These are phyloP conservation scores for Acropternis orthonyx DNA, from an alignment of 2,797 vertebrate genomes.

Conservation along the genomic window DNA sequence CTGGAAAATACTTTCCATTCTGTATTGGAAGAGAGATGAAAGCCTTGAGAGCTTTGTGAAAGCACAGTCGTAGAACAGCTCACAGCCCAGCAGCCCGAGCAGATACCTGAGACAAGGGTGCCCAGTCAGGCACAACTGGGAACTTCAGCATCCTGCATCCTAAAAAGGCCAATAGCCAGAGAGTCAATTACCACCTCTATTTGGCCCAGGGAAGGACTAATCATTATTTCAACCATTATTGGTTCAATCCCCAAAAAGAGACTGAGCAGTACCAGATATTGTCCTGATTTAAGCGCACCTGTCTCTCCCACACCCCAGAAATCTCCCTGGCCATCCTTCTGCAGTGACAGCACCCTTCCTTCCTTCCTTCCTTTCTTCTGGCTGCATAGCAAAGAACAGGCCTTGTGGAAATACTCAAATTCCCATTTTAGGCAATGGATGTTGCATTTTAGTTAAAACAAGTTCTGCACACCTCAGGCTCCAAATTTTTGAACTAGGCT, in stretches of 20 bases:
- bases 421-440: not conserved
- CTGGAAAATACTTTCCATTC: not conserved
- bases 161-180: not conserved
- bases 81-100: not conserved
- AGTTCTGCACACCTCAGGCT: not conserved
- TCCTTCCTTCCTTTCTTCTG: not conserved
- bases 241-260: not conserved
- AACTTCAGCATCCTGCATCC: not conserved
- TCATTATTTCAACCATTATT: not conserved
- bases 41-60: not conserved
- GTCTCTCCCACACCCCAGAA: not conserved
- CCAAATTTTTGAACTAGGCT: not conserved
- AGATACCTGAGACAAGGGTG: not conserved
- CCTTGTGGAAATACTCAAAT: not conserved
- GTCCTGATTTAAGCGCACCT: not conserved
- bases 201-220: not conserved
- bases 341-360: not conserved
- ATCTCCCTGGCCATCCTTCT: not conserved
- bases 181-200: rapidly evolving
- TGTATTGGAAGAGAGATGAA: not conserved
- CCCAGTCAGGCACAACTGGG: not conserved
- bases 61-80: not conserved
- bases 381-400: not conserved
- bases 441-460: not conserved
- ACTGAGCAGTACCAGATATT: not conserved